Base-by-base conservation (phyloP, 2,797 vertebrate genomes). In the Sebastes taczanowskii region DNA sequence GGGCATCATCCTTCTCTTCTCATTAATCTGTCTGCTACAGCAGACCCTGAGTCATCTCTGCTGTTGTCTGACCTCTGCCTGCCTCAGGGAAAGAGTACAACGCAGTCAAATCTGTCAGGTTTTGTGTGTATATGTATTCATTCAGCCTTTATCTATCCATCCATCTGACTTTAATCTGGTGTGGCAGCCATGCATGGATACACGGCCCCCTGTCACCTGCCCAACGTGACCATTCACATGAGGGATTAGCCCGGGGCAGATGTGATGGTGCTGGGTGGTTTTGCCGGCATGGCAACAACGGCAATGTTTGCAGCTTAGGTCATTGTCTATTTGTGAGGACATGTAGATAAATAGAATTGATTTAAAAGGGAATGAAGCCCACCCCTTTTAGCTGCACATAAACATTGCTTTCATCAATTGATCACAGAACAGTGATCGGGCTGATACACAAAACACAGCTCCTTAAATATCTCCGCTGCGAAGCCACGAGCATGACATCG, bases 151-250 rank as follows among this genome's bases (percentile, higher is more conserved):
- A 79, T 89, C 74, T 74, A 63, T 71, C 84, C 82, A 53, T 71
- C 76, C 77, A 62, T 75, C 76, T 53, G 34, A 82, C 63, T 76
- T 72, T 91, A 85, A 93, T 90, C 86, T 81, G 78, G 71, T 77
- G 46, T 77, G 84, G 83, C 86, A 84, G 79, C 52, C 53, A 5
- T 16, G 80, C 77, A 63, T 18, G 27, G 53, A 87, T 65, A 65
- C 68, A 55, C 11, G n/a, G 29, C 18, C 59, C 20, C 61, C 13
- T 13, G 10, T 86, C 88, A 89, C 81, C 86, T 88, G 69, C 77
- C 79, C 82, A 86, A 81, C 55, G 72, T 86, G 85, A 83, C 83
- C 73, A 59, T 32, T 84, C 82, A 70, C 84, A 87, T 11, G 4
- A 78, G 49, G 84, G 84, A 87, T 88, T 84, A 85, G 66, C 78